A percentile compares a stretch with the other conserved stretches of the same genome.
Evolutionary conservation across 2,888 invertebrate genomes (phyloP).

Genomic region (Achlya flavicornis): DNA sequence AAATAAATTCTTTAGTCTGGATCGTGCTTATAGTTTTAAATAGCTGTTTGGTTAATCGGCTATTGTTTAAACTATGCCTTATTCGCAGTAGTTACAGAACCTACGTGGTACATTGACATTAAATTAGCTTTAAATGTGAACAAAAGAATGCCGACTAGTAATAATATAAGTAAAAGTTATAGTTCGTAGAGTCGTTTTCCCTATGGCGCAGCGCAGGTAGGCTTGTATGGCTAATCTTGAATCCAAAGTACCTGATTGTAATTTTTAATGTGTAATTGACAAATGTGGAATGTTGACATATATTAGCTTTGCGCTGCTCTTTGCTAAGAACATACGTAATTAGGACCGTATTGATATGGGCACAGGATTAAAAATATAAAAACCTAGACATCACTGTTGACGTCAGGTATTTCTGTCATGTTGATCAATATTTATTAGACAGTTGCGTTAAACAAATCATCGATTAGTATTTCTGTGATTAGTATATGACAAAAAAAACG

Average conservation of each 20-base stretch:
- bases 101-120: background rate
- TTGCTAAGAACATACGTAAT: background rate
- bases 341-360: background rate
- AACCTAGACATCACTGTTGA: background rate
- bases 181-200: background rate
- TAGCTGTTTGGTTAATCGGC: background rate
- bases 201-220: background rate
- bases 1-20: background rate
- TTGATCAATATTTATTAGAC: background rate
- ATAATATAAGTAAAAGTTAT: background rate
- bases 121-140: background rate
- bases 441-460: background rate
- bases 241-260: slow-evolving; percentile 9
- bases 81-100: background rate
- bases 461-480: too few species aligned
- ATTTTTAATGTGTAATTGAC: background rate
- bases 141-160: background rate
- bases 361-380: background rate
- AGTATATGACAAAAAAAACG: background rate
- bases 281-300: slow-evolving; percentile 1
- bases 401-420: background rate
- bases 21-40: background rate
- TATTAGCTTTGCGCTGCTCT: background rate
- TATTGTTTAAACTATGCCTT: background rate
- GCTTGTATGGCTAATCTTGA: background rate